Base-by-base conservation (phyloP, 1,140 invertebrate genomes). In the Diabrotica virgifera region DNA sequence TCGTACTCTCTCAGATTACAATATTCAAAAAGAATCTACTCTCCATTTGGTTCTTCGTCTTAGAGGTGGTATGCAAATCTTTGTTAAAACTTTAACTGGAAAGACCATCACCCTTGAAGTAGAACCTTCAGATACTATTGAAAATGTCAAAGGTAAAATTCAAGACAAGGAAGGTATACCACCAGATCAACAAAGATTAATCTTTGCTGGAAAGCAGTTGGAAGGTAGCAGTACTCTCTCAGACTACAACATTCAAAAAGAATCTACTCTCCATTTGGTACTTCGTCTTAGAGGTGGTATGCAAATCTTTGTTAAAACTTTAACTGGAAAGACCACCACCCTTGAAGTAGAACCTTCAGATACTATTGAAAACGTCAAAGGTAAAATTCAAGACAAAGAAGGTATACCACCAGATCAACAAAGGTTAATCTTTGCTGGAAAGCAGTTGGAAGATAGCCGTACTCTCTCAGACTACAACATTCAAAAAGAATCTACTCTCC, bases 221-320 rank as follows among this genome's bases (percentile, higher is more conserved):
- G 90, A 92, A 77, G 90, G 92, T 83, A 90, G 89, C 0, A 83
- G 89, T 13, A 91, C 89, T 0, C 73, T 91, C 0, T 88, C 86
- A 0, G 89, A 92, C 66, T 91, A 91, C 73, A 90, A 90, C 64
- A 90, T 92, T 63, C 89, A 91, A 70, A 90, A 90, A 52, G 85
- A 87, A 64, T 87, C 85, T 0, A 88, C 89, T 0, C 81, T 90
- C 0, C 90, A 94, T 74, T 77, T 95, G 40, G 90, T 92, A 0
- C 79, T 92, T 1, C 81, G 89, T 72, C 81, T 94, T 4, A 78
- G 89, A 66, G 92, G 92, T 76, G 85, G 84, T 36, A 64, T 64
- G 63, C 59, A 80, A 80, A 77, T 89, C 57, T 89, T 89, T 68
- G 88, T 89, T 0, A 89, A 89, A 72, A 89, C 87, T 11, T 72